These are phyloP conservation scores for Melanotaenia pygmaea DNA, from an alignment of 2,797 vertebrate species.

Conservation along the genomic window DNA sequence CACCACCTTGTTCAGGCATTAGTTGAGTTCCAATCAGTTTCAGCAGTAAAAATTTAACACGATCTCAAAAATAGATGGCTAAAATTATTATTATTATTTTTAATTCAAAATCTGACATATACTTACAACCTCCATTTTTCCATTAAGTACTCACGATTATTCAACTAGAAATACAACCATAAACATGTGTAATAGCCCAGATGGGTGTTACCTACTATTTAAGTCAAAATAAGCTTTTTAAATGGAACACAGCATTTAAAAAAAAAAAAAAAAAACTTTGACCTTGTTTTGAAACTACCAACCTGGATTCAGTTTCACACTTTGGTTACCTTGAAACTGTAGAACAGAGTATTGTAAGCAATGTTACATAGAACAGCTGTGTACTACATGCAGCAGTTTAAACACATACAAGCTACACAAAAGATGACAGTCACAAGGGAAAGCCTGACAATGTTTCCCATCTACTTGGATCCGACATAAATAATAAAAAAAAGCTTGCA, in stretches of 20 bases:
- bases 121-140: no score
- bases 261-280: not conserved
- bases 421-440: slow-evolving; percentile 16
- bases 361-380: not conserved
- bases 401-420: slow-evolving; percentile 5
- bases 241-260: slow-evolving; percentile 3
- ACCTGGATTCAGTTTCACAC: not conserved
- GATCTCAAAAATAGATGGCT: not conserved
- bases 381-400: not conserved
- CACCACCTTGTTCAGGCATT: not conserved
- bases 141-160: not conserved
- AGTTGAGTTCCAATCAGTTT: not conserved
- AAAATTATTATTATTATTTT: no score
- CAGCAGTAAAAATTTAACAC: not conserved
- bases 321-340: not conserved
- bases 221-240: not conserved
- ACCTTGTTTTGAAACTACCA: slow-evolving; percentile 14
- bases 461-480: slow-evolving; percentile 16
- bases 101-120: not conserved
- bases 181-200: not conserved
- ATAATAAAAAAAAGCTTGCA: slow-evolving; percentile 26
- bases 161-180: not conserved
- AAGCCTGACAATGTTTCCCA: slow-evolving; percentile 6
- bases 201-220: not conserved
- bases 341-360: not conserved